These are phyloP conservation scores for Peromyscus leucopus DNA, from an alignment of 2,113 vertebrate species.

Conservation along the genomic window DNA sequence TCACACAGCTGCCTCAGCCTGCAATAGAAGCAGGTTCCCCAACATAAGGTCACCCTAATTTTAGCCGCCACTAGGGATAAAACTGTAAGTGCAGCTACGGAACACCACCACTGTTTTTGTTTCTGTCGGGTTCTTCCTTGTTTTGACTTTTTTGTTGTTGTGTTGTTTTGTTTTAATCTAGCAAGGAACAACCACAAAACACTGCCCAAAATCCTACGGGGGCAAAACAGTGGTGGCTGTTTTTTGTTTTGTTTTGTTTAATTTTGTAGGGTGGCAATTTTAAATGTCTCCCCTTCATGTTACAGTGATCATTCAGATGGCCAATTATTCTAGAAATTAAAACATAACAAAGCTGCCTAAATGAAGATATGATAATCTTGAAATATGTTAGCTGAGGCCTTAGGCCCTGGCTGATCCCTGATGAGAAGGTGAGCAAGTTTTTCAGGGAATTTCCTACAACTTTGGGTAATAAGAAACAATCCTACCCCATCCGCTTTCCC, in stretches of 20 bases:
- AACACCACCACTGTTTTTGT: neutral
- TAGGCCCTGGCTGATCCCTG: neutral
- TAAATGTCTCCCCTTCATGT: neutral
- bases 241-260: neutral
- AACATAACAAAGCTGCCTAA: neutral
- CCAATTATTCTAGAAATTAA: neutral
- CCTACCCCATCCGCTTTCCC: neutral
- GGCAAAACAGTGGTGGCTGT: neutral
- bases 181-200: conserved; percentile 8
- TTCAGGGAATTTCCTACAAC: conserved; percentile 1
- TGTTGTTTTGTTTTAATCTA: conserved; percentile 8
- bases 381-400: neutral
- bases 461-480: conserved; percentile 42
- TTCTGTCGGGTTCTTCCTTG: neutral
- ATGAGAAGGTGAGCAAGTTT: neutral
- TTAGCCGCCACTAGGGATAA: conserved; percentile 13
- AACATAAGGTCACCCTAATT: neutral
- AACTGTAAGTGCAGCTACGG: neutral
- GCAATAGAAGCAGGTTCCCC: neutral
- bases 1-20: conserved; percentile 11
- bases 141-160: neutral
- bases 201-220: neutral
- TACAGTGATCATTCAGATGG: neutral
- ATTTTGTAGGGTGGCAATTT: neutral
- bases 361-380: neutral